A percentile compares a stretch with the other conserved stretches of the same genome.
Evolutionary conservation across 1,140 invertebrate species (phyloP).

Genomic region (Listronotus bonariensis): DNA sequence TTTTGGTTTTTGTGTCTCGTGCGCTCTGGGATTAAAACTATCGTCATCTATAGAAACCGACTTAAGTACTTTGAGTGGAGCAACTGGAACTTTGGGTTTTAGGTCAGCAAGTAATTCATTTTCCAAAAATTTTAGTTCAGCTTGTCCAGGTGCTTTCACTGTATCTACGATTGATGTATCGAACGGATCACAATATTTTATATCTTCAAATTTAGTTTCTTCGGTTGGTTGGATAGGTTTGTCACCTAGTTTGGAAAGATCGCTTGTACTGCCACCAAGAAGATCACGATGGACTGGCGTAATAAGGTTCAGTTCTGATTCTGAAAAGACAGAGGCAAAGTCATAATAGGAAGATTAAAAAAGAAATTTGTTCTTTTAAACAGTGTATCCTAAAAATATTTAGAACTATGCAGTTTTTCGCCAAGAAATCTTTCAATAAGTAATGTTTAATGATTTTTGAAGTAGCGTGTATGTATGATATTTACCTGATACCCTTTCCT

Average conservation of each 20-base stretch:
- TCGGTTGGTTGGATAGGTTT: conserved; percentile 67
- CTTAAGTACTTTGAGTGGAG: background rate
- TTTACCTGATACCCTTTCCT: conserved; percentile 43
- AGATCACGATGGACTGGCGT: conserved; percentile 62
- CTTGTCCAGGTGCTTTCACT: conserved; percentile 71
- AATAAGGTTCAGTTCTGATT: conserved; percentile 26
- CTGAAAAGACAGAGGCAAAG: conserved; percentile 17
- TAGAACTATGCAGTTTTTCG: too few species aligned
- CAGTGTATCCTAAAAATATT: too few species aligned
- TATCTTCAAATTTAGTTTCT: conserved; percentile 54
- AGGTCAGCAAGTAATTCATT: conserved; percentile 69
- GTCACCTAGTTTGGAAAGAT: conserved; percentile 71
- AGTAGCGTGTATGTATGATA: background rate
- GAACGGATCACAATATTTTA: conserved; percentile 79
- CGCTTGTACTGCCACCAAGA: conserved; percentile 73
- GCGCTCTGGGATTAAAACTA: conserved; percentile 77
- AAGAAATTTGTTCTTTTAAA: too few species aligned
- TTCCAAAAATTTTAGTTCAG: conserved; percentile 79
- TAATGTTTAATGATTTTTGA: too few species aligned
- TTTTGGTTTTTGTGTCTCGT: conserved; percentile 52
- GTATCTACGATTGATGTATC: conserved; percentile 79
- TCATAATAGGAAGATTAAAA: too few species aligned
- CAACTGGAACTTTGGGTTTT: conserved; percentile 8
- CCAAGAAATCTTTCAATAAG: too few species aligned
- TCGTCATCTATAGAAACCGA: conserved; percentile 59